A percentile compares a stretch with the other conserved stretches of the same genome.
Evolutionary conservation across 2,888 invertebrate genomes (phyloP).

Genomic region (Meganola albula): DNA sequence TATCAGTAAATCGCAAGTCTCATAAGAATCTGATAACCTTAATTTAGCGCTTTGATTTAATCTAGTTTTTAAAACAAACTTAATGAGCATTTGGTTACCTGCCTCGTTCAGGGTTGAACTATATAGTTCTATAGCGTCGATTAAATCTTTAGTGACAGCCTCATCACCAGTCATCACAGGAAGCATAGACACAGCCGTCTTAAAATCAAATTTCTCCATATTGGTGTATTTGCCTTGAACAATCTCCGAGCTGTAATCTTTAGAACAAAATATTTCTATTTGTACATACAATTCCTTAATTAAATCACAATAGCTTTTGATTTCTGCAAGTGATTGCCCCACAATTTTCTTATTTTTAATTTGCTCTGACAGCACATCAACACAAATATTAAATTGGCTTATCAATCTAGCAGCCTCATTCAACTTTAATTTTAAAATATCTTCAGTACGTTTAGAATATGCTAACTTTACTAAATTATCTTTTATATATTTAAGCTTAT

Average conservation of each 20-base stretch:
- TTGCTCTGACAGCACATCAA: background rate
- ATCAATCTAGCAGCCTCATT: background rate
- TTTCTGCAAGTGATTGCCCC: background rate
- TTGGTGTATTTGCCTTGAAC: too few relatives aligned
- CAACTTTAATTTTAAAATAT: background rate
- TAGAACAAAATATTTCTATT: background rate
- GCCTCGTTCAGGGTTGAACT: background rate
- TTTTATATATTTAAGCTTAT: too few relatives aligned
- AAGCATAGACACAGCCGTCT: background rate
- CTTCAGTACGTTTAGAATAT: background rate
- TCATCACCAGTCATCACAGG: background rate
- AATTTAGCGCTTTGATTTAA: constrained; percentile 1
- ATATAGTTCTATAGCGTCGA: constrained; percentile 1
- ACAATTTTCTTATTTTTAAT: background rate
- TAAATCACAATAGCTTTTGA: background rate
- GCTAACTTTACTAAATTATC: background rate
- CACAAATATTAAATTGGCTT: background rate
- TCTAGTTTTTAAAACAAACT: constrained; percentile 4
- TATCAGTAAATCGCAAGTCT: background rate
- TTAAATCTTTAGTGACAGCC: background rate
- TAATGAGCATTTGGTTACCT: background rate
- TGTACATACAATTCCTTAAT: background rate
- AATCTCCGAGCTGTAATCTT: background rate
- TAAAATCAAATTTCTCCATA: too few relatives aligned
- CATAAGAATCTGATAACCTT: background rate